A percentile compares a stretch with the other conserved stretches of the same genome.
phyloP scores from a whole-genome alignment of 2,113 vertebrate species.

The Trematomus loennbergii region DNA sequence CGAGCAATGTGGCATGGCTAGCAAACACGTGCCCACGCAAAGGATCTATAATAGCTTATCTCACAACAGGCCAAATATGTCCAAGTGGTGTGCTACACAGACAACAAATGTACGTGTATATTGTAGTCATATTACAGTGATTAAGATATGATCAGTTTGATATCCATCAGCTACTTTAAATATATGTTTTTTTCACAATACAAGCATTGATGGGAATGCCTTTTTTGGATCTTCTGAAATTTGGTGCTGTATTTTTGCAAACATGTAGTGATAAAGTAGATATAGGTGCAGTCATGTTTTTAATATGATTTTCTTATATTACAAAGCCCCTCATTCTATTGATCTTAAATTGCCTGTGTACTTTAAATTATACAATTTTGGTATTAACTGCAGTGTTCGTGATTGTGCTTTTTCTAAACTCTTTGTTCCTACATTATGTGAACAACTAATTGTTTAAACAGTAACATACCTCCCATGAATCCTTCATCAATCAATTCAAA shows the following conservation, averaged over 20 bases:
- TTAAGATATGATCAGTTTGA: too few relatives aligned
- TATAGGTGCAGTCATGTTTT: not conserved
- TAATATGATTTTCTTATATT: not conserved
- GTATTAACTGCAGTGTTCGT: not conserved
- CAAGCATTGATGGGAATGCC: too few relatives aligned
- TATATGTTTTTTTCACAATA: too few relatives aligned
- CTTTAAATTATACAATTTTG: not conserved
- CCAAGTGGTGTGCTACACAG: constrained; percentile 9
- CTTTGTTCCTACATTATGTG: not conserved
- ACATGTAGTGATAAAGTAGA: not conserved
- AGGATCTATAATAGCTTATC: constrained; percentile 39
- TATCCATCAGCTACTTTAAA: too few relatives aligned
- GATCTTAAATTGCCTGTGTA: too few relatives aligned
- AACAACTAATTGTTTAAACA: not conserved
- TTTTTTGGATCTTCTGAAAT: not conserved
- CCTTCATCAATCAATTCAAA: not conserved
- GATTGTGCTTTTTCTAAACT: not conserved
- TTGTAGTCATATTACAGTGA: too few relatives aligned
- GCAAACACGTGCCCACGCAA: constrained; percentile 34
- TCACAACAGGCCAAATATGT: constrained; percentile 38
- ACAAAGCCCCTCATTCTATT: not conserved
- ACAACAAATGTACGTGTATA: too few relatives aligned
- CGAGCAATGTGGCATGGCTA: constrained; percentile 42
- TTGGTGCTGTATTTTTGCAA: not conserved
- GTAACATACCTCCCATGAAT: not conserved